phyloP scores from a whole-genome alignment of 2,797 vertebrate species.

The Acrocephalus scirpaceus region DNA sequence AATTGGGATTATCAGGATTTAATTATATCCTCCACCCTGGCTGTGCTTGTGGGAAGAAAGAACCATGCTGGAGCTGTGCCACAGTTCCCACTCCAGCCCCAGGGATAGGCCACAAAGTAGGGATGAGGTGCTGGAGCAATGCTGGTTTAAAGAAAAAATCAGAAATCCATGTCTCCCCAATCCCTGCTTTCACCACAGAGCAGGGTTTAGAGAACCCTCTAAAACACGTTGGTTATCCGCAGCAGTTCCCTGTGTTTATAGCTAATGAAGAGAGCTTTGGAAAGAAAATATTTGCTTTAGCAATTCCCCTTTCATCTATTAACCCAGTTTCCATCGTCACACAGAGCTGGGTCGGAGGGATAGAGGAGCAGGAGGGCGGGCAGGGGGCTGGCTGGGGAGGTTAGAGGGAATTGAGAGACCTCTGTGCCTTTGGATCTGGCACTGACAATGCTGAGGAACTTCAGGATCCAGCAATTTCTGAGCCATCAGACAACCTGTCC shows the following conservation, averaged over 20 bases:
- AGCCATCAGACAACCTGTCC: background rate
- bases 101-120: background rate
- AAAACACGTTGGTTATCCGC: rapidly evolving
- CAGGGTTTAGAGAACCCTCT: background rate
- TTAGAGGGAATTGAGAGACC: background rate
- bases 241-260: background rate
- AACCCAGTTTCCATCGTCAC: rapidly evolving
- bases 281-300: slow-evolving; percentile 43
- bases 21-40: rapidly evolving
- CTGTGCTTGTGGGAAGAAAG: background rate
- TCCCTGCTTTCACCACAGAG: background rate
- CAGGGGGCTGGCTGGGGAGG: background rate
- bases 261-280: background rate
- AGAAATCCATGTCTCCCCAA: background rate
- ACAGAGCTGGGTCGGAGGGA: rapidly evolving
- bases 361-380: background rate
- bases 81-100: background rate
- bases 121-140: background rate
- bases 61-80: background rate
- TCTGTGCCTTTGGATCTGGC: background rate
- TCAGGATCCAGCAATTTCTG: background rate
- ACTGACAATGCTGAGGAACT: background rate
- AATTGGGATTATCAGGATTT: background rate
- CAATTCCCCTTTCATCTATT: background rate
- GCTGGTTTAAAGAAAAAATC: background rate